Conservation (phyloP, 2,888 invertebrate genomes). For the Mechanitis mazaeus region DNA sequence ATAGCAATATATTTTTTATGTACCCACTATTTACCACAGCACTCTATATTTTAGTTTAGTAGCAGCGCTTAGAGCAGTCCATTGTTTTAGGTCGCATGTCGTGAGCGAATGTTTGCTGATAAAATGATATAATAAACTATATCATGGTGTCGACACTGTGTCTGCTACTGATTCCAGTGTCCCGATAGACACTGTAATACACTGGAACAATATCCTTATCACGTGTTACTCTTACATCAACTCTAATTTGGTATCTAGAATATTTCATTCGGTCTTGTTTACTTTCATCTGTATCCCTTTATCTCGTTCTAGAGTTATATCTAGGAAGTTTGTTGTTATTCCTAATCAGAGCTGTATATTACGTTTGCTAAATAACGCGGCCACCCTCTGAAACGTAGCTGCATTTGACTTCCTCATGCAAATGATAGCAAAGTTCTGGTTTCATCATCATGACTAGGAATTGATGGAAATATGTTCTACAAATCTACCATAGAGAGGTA, state of each 20-base stretch:
- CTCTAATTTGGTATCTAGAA: slow-evolving; percentile 18
- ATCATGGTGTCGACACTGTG: slow-evolving; percentile 49
- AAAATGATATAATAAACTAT: slow-evolving; percentile 52
- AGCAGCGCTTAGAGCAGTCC: no score
- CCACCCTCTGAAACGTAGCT: slow-evolving; percentile 48
- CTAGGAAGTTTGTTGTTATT: slow-evolving; percentile 31
- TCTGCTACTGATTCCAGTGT: slow-evolving; percentile 51
- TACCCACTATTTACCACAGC: no score
- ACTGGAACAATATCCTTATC: slow-evolving; percentile 20
- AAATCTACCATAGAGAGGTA: no score
- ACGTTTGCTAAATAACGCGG: slow-evolving; percentile 35
- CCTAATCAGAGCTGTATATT: slow-evolving; percentile 31
- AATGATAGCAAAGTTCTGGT: slow-evolving; percentile 60
- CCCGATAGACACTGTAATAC: slow-evolving; percentile 38
- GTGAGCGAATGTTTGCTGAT: slow-evolving; percentile 41
- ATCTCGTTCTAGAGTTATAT: slow-evolving; percentile 26
- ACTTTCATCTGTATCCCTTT: slow-evolving; percentile 21
- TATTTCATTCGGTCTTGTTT: slow-evolving; percentile 18
- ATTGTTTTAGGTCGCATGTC: slow-evolving; percentile 28
- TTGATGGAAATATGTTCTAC: slow-evolving; percentile 11
- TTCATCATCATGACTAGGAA: slow-evolving; percentile 35
- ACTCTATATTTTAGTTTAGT: no score
- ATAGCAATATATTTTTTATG: no score
- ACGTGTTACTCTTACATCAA: slow-evolving; percentile 23
- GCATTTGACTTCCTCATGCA: slow-evolving; percentile 65